Evolutionary conservation across 2,113 vertebrate species (phyloP), one percentile per base, ranked within the genome.

Genomic region (Nicator chloris): DNA sequence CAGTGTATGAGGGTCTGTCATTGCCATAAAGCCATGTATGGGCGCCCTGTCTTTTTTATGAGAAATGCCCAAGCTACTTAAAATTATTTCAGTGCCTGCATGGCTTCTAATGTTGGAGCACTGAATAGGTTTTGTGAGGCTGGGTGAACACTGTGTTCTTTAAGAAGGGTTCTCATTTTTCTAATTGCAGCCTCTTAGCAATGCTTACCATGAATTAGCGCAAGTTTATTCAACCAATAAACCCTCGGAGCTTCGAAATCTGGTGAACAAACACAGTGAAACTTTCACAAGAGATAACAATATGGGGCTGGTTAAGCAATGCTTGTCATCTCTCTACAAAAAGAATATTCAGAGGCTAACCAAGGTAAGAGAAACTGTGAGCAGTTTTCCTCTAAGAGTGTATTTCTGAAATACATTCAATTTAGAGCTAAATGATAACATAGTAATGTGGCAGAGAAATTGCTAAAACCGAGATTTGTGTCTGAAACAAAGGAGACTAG

Each of bases 281-380:
- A 98, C 98, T 2, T 99, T 99, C 91, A 98, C 98, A 79, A 98
- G 99, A 24, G 99, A 99, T 97, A 99, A 98, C 98, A 99, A 99
- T 95, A 99, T 99, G 86, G 99, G 99, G 40, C 98, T 99, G 97
- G 99, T 99, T 95, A 99, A 99, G 90, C 99, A 99, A 91, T 99
- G 99, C 96, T 97, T 99, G 96, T 99, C 99, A 31, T 99, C 99
- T 51, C 98, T 99, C 40, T 99, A 99, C 97, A 99, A 99, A 98
- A 99, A 99, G 98, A 99, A 99, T 96, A 99, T 99, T 93, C 99
- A 99, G 97, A 98, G 99, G 98, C 97, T 99, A 97, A 99, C 99
- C 81, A 99, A 99, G 99, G 99, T 99, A 94, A 96, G 98, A 90
- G 33, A 69, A 76, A 51, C 21, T 42, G 5, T 11, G 49, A 30